Percentiles rank a stretch among this genome's conserved stretches.
These are phyloP conservation scores for Decapterus maruadsi DNA, from an alignment of 2,797 vertebrate species.

Conservation along the genomic window DNA sequence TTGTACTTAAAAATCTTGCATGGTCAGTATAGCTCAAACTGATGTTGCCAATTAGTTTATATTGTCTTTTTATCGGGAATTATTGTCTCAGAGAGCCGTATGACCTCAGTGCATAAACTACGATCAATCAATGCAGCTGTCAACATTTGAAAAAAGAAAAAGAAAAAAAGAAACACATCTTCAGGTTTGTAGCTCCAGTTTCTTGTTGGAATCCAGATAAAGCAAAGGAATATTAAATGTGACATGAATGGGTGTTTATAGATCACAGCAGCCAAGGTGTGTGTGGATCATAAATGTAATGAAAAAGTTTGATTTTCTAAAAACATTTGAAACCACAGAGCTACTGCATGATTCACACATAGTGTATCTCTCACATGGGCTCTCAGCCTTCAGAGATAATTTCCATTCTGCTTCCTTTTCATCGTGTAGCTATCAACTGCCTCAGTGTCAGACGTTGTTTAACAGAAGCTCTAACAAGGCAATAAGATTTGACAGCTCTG, in stretches of 20 bases:
- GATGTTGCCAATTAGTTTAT: no score
- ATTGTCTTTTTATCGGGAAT: not conserved
- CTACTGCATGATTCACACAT: not conserved
- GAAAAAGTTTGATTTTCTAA: not conserved
- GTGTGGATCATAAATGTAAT: not conserved
- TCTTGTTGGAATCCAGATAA: conserved; percentile 1
- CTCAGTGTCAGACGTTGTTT: not conserved
- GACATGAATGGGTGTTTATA: not conserved
- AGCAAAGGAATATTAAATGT: not conserved
- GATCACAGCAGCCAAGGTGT: not conserved
- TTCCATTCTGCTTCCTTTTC: conserved; percentile 12
- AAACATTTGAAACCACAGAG: not conserved
- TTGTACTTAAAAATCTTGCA: not conserved
- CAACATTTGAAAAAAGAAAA: not conserved
- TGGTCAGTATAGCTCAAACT: no score
- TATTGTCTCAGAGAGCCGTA: not conserved
- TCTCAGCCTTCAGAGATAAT: not conserved
- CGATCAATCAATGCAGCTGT: not conserved
- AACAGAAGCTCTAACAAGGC: conserved; percentile 15
- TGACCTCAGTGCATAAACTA: not conserved
- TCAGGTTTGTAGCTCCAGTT: not conserved
- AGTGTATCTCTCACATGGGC: not conserved
- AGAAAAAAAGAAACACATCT: not conserved
- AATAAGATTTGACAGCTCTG: conserved; percentile 15
- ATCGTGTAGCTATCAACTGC: conserved; percentile 14